Base-by-base conservation (phyloP, 2,797 vertebrate genomes). In the Sebastiscus albofasciatus region DNA sequence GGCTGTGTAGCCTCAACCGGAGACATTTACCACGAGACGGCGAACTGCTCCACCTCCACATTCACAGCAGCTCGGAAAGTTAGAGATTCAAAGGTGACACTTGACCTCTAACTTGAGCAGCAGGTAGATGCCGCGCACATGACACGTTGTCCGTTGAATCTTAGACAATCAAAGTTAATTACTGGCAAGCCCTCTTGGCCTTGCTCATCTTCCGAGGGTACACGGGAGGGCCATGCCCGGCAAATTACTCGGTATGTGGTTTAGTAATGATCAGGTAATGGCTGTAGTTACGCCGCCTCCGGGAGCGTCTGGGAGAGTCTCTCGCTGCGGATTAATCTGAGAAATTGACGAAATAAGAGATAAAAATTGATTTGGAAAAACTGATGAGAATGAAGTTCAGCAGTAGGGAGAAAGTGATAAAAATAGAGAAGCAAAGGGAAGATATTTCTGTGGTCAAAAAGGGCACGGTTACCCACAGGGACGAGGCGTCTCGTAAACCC, bases 11-110 rank as follows among this genome's bases (percentile, higher is more conserved):
- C 68, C 78, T 84, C 80, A n/a, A 78, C 72, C 56, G 18, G 87
- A 93, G 92, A 91, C 86, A 94, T 95, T 94, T 92, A 90, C 89
- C 94, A 95, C 87, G 49, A 82, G 85, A 64, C 27, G 2, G 91
- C 14, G 70, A 95, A 92, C 79, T 89, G 77, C 84, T 88, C 88
- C 87, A 84, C 84, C 89, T 89, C 80, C 71, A 60, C 81, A 26
- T 91, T 93, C 85, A 91, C 92, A 92, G 70, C 64, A 59, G 62
- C 84, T 72, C 67, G 80, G 80, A 84, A 89, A 80, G 73, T 79
- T 49, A 0, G 66, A 33, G 66, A 89, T 59, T 85, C 82, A 86
- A 68, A 81, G 55, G 55, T 81, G 70, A 67, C 84, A 80, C 83
- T 62, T 70, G 67, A 85, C 27, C 72, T 81, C 84, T 49, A 84